Evolutionary conservation across 64 coral and sea anemone species (phyloP), one percentile per base, ranked within the genome.

Genomic region (Catalaphyllia jardinei): DNA sequence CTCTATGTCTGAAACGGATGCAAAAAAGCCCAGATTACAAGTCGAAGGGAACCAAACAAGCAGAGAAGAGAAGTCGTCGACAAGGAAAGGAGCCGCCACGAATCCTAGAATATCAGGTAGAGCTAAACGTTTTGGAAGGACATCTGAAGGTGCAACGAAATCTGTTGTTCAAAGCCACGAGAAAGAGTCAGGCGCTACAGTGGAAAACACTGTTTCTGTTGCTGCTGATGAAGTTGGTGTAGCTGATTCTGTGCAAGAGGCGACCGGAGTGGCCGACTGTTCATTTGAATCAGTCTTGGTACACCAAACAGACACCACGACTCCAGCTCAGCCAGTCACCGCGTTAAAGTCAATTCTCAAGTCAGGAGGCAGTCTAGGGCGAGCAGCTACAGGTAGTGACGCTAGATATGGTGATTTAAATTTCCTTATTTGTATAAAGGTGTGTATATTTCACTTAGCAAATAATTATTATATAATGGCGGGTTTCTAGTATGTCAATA

Each of bases 311-410:
- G 86, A 10, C 8, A 54, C 51, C 60, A 29, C 59, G 72, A 76
- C 78, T 8, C 87, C 90, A 46, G 79, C 77, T 69, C 14, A 82
- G 76, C 31, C 74, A 55, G 67, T 57, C 31, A 73, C 61, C 17
- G 79, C 55, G 17, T 80, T 76, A 12, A 97, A 97, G 80, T 97
- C 95, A 14, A 97, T 97, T 76, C 87, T 97, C 22, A 97, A 97
- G 83, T 90, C 87, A 62, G 81, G 91, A 29, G 80, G 78, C 62
- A 67, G 42, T 38, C 59, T 60, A 42, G 75, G 31, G 15, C 51
- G 76, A 24, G 24, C 25, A 28, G 25, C 55, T 79, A 15, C 80
- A 79, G 83, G 87, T 94, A 85, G 9, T 39, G 12, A 69, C 65
- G 11, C 65, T 69, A 1, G 10, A 27, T 6, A 65, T 65, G 65